Percentiles rank a stretch among this genome's conserved stretches.
Evolutionary conservation across 1,140 invertebrate species (phyloP).

Genomic region (Zaprionus camerounensis): DNA sequence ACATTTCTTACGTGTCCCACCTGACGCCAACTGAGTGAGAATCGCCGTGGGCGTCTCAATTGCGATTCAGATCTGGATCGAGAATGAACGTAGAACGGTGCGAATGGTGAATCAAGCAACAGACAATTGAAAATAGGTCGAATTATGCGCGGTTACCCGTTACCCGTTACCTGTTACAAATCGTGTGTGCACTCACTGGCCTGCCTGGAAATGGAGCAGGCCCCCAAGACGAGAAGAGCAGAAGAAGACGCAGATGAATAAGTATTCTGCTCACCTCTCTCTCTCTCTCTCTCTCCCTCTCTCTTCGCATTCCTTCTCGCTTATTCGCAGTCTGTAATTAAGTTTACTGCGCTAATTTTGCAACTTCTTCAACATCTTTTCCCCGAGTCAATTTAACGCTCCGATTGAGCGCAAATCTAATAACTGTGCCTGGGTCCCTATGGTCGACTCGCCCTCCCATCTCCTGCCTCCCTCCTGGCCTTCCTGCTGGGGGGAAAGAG

Average conservation of each 20-base stretch:
- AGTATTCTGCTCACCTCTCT: not conserved
- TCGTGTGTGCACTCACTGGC: not conserved
- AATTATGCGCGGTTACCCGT: not conserved
- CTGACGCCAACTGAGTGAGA: conserved; percentile 25
- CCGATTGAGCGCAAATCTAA: not conserved
- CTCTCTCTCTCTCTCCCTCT: too few relatives aligned
- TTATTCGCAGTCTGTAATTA: not conserved
- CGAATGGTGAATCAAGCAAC: not conserved
- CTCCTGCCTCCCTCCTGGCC: not conserved
- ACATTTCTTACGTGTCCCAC: conserved; percentile 38
- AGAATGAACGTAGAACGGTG: not conserved
- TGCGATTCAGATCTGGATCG: conserved; percentile 8
- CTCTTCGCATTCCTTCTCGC: not conserved
- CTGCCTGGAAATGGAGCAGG: not conserved
- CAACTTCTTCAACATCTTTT: not conserved
- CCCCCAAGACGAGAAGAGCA: not conserved
- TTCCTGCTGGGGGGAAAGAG: not conserved
- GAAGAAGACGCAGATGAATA: too few relatives aligned
- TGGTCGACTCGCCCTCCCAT: not conserved
- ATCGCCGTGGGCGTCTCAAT: conserved; percentile 27
- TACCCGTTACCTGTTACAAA: not conserved
- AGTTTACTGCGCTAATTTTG: not conserved
- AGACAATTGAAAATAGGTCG: conserved; percentile 9
- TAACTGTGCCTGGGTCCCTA: not conserved
- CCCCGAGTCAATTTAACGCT: conserved; percentile 4